Evolutionary conservation across 1,140 invertebrate species (phyloP), one percentile per base, ranked within the genome.

Genomic region (Mylabris phalerata): DNA sequence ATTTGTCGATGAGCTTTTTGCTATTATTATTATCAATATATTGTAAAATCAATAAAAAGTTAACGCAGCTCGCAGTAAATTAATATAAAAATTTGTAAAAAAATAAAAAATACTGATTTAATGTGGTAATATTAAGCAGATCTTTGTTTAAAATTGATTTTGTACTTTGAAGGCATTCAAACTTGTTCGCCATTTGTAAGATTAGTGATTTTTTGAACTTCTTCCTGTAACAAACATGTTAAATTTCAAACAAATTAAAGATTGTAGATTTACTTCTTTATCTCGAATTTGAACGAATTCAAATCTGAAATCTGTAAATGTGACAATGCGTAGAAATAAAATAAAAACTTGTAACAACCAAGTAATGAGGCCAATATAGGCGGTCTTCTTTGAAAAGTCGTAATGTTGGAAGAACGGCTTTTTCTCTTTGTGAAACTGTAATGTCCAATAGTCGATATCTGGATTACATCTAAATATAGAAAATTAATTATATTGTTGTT

Each of bases 271-370:
- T 9, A 55, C 50, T 27, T 49, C 41, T 19, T 54, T 49, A 5
- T 48, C 11, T 9, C 24, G n/a, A 6, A 57, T 38, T 5, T 40
- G 41, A 1, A 57, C 48, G 5, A 55, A 48, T 42, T 48, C 38
- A 32, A 55, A 3, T 19, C 55, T 47, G 42, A 55, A 59, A 49
- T 59, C 57, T n/a, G 50, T 32, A 7, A 55, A 50, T 26, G 43
- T 55, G 11, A 42, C 48, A 25, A 52, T 26, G n/a, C 57, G 38
- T 11, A 45, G 19, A 27, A 59, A 9, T 5, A 46, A 48, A 24
- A 50, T 13, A 27, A 32, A 9, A n/a, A 59, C 32, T 9, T 52
- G 50, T 13, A 47, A 19, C 9, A 48, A 39, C 57, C 57, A 59
- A 13, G 25, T 10, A 25, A 40, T 26, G 11, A 41, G 9, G 10